phyloP scores from a whole-genome alignment of 2,797 vertebrate species.

The Staurois parvus region DNA sequence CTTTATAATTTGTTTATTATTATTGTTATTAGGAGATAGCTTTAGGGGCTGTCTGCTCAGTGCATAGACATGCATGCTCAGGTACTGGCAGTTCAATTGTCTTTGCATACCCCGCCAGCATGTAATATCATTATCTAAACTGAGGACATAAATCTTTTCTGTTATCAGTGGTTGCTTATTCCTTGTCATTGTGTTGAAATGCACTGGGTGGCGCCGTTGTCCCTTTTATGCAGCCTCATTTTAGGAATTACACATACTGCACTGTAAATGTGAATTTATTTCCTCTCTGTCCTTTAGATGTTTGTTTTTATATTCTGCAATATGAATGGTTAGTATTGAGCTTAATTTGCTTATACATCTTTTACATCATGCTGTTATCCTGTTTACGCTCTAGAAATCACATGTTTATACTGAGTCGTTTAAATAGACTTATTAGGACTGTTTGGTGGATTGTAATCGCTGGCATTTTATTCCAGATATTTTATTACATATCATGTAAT shows the following conservation, averaged over 20 bases:
- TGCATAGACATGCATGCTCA: too few relatives aligned
- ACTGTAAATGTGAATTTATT: background rate
- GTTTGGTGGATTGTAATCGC: too few relatives aligned
- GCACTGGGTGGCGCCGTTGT: constrained; percentile 81
- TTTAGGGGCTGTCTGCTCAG: too few relatives aligned
- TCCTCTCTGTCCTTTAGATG: background rate
- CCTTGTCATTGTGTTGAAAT: background rate
- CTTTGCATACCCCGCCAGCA: background rate
- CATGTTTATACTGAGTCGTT: too few relatives aligned
- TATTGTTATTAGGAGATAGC: too few relatives aligned
- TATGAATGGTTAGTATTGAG: background rate
- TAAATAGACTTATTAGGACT: too few relatives aligned
- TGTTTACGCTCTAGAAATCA: background rate
- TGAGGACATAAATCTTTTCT: too few relatives aligned
- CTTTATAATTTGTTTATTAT: too few relatives aligned
- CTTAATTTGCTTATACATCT: constrained; percentile 2
- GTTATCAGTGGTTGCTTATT: background rate
- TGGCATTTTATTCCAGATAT: too few relatives aligned
- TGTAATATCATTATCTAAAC: too few relatives aligned
- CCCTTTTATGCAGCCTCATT: constrained; percentile 51
- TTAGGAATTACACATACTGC: constrained; percentile 2
- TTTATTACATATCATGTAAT: too few relatives aligned
- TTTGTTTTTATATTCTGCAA: constrained; percentile 10
- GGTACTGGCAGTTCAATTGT: background rate
- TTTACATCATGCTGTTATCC: background rate